Conservation (phyloP, 2,888 invertebrate species). For the Corythucha ciliata region DNA sequence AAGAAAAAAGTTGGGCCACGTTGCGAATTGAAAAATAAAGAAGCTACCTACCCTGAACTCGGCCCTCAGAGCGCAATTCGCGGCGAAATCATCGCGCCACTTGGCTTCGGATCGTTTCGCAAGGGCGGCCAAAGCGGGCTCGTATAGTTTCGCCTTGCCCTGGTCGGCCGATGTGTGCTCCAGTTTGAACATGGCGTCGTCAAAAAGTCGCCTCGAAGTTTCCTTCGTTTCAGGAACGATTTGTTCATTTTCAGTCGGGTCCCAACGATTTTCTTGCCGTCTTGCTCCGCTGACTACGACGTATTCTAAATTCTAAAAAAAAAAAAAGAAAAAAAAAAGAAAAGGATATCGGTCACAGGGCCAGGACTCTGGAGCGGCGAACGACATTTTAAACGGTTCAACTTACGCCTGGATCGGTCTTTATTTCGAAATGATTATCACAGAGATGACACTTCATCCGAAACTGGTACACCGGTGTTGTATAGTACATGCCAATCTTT, state of each 20-base stretch:
- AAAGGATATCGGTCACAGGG: background rate
- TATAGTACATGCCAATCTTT: conserved; percentile 95
- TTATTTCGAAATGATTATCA: conserved; percentile 94
- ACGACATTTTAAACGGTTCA: conserved; percentile 1
- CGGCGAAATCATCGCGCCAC: conserved; percentile 87
- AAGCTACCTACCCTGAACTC: conserved; percentile 63
- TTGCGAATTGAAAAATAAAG: background rate
- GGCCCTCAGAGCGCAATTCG: conserved; percentile 75
- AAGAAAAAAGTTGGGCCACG: background rate
- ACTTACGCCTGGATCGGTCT: conserved; percentile 91
- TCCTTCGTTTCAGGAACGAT: conserved; percentile 87
- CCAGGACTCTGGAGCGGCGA: too few relatives aligned
- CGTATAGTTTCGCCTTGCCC: conserved; percentile 56
- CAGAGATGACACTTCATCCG: conserved; percentile 98
- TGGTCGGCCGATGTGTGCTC: conserved; percentile 84
- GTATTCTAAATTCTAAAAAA: conserved; percentile 84
- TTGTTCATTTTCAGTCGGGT: conserved; percentile 88
- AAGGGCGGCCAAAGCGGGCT: conserved; percentile 63
- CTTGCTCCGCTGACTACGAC: conserved; percentile 89
- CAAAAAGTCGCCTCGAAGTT: conserved; percentile 75
- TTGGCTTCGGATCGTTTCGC: conserved; percentile 68
- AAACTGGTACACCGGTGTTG: conserved; percentile 95
- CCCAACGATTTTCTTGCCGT: conserved; percentile 96
- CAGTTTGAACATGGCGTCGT: conserved; percentile 96
- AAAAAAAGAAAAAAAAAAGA: conserved; percentile 2